Base-by-base conservation (phyloP, 2,888 invertebrate genomes). In the Argyresthia albistria region DNA sequence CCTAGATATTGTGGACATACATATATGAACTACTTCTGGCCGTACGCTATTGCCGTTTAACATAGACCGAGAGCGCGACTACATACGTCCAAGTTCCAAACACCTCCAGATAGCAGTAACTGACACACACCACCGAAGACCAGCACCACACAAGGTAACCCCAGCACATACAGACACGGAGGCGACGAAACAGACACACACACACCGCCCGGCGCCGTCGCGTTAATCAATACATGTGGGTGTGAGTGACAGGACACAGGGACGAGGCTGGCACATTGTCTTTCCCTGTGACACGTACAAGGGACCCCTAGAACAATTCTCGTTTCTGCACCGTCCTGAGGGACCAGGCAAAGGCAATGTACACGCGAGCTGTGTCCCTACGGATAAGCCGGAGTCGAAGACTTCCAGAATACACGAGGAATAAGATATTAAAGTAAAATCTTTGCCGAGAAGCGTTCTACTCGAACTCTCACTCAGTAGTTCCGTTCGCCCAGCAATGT, bases 201-300 rank as follows among this genome's bases (percentile, higher is more conserved):
- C 72, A 80, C 75, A 73, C 60, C 76, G 76, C 79, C 76, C 76
- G 77, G 78, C 80, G 84, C 81, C 83, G 80, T 88, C 90, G 81
- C 80, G 73, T 75, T 80, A 80, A 83, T 90, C 90, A 91, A 89
- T 90, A 91, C 90, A 90, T 91, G 90, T 91, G 90, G 87, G 87
- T 90, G 90, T 90, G 90, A 90, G 91, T 90, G 88, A 81, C 73
- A 75, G 9, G 12, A 15, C 11, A 35, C 35, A 16, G 35, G 8
- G 35, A 10, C 39, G 10, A 11, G 10, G 39, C 10, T 11, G 10
- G 39, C 9, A n/a, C n/a, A 9, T 39, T 39, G 39, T 39, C 39
- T 39, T 39, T 39, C n/a, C 39, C 39, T 55, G 55, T 53, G 52
- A 59, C 57, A 54, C 57, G 64, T 59, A 61, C 59, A 62, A 68